A percentile compares a stretch with the other conserved stretches of the same genome.
phyloP scores from a whole-genome alignment of 2,113 vertebrate species.

The Sinocyclocheilus maitianheensis region DNA sequence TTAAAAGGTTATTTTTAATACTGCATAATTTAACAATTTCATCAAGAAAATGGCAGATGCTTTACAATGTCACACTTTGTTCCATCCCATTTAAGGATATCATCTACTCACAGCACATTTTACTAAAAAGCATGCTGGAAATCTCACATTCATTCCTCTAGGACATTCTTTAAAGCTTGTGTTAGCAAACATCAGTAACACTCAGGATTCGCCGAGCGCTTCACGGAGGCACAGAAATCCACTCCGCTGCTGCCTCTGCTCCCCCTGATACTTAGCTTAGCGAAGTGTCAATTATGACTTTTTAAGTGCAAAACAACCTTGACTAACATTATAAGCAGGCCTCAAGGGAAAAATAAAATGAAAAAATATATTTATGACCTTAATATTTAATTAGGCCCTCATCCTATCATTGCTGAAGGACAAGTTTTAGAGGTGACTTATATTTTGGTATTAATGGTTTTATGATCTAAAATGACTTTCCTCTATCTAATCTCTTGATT shows the following conservation, averaged over 20 bases:
- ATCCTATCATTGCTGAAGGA: neutral
- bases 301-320: neutral
- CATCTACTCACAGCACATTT: neutral
- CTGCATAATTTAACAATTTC: neutral
- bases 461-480: slow-evolving; percentile 19
- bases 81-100: neutral
- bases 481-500: slow-evolving; percentile 27
- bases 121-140: neutral
- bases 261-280: no score
- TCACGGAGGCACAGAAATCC: no score
- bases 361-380: neutral
- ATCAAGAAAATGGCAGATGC: neutral
- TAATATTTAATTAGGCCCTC: slow-evolving; percentile 17
- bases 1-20: neutral
- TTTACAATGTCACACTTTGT: neutral
- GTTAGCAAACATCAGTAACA: neutral
- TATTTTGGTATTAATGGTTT: neutral
- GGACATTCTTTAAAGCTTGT: neutral
- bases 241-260: no score
- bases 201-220: no score
- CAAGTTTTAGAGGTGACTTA: neutral
- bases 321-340: neutral
- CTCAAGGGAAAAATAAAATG: neutral
- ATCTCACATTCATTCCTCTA: neutral
- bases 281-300: no score